Evolutionary conservation across 2,113 vertebrate species (phyloP), one percentile per base, ranked within the genome.

Genomic region (Anthoscopus minutus): DNA sequence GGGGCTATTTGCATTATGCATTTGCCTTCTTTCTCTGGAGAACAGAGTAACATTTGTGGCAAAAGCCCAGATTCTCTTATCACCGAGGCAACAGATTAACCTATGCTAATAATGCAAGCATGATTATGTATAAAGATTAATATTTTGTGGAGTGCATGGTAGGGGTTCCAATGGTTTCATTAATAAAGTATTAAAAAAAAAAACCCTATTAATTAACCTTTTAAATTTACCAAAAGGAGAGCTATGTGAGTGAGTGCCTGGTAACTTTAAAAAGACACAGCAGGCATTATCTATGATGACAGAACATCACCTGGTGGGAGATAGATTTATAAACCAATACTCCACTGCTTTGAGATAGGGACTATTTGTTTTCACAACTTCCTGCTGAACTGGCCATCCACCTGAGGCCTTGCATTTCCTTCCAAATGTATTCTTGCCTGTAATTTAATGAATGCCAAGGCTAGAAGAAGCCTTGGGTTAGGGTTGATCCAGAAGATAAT

Each of bases 51-150:
- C 0, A 0, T 58, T 65, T 80, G 40, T 37, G 28, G 17, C 16
- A 89, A 89, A 66, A 3, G 0, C 8, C 0, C 9, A 50, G 50
- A 62, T 80, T 77, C 31, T 88, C 16, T n/a, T 5, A 15, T 94
- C 54, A 82, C 78, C 67, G 77, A 90, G 85, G 51, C 64, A 94
- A 95, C 76, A 81, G 16, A 42, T 38, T 90, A 42, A 66, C 50
- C 33, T 77, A 54, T 88, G 33, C 9, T 35, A 80, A 54, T 58
- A 77, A 79, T 45, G 48, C 15, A 77, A 80, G 89, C 7, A 38
- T 19, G 18, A 65, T 53, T 54, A 67, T 51, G 4, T 37, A 45
- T 47, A n/a, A 79, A 80, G 37, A 62, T 47, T 66, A 72, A 44
- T 70, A n/a, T 38, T 54, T 74, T 35, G 28, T 23, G 1, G 12